Evolutionary conservation across 2,113 vertebrate species (phyloP).

Genomic region (Proteles cristata): DNA sequence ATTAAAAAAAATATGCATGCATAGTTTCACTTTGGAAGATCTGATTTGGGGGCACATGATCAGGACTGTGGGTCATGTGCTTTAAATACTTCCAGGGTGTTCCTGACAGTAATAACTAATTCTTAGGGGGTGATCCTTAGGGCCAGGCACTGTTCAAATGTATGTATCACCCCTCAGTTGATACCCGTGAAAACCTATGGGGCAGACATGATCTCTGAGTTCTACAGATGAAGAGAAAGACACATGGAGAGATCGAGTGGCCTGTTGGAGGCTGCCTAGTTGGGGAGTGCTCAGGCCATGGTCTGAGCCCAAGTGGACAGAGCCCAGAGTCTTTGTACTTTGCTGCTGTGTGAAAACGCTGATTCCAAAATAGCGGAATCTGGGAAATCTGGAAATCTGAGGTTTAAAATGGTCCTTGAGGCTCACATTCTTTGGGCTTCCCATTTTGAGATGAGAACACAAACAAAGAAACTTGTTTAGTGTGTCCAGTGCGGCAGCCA

Average conservation of each 20-base stretch:
- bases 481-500: neutral
- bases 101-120: too few relatives aligned
- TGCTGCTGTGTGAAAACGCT: accelerated
- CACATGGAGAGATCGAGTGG: too few relatives aligned
- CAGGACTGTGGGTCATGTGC: too few relatives aligned
- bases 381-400: too few relatives aligned
- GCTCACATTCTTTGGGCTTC: neutral
- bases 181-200: accelerated
- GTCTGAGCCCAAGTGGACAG: neutral
- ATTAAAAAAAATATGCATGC: neutral
- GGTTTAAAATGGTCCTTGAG: neutral
- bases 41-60: neutral
- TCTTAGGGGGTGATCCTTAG: accelerated
- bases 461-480: neutral
- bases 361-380: too few relatives aligned
- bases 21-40: neutral
- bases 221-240: neutral
- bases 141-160: accelerated
- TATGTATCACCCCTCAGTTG: accelerated
- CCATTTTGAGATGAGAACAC: neutral
- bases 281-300: accelerated
- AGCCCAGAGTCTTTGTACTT: neutral
- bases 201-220: too few relatives aligned
- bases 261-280: neutral
- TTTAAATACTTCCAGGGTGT: neutral